These are phyloP conservation scores for Ginglymostoma cirratum DNA, from an alignment of 2,113 vertebrate genomes.

Conservation along the genomic window DNA sequence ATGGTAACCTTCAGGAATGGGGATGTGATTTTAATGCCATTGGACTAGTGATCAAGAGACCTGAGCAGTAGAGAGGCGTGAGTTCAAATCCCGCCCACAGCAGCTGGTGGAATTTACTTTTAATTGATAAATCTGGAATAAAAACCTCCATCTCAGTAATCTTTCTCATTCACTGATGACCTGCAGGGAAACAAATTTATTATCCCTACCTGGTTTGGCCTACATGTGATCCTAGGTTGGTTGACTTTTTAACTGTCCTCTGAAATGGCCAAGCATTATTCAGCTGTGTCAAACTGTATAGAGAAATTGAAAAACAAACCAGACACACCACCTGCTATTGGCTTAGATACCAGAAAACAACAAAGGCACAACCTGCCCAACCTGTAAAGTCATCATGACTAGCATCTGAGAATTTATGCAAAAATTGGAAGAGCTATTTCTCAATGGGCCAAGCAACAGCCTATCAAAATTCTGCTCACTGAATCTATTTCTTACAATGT, in stretches of 20 bases:
- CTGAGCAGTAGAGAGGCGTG: not conserved
- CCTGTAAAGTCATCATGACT: not conserved
- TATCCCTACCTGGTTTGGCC: not conserved
- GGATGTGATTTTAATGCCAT: not conserved
- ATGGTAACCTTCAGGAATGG: too few relatives aligned
- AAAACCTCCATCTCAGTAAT: not conserved
- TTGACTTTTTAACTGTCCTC: not conserved
- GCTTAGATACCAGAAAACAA: not conserved
- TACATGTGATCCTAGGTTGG: not conserved
- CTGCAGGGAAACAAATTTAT: not conserved
- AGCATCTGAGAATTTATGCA: not conserved
- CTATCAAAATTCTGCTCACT: too few relatives aligned
- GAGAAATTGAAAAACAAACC: not conserved
- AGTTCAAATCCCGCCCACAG: not conserved
- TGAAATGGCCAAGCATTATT: not conserved
- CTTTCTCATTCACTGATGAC: not conserved
- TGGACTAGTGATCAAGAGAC: not conserved
- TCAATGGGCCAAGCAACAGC: too few relatives aligned
- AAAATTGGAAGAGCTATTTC: not conserved
- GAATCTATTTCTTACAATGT: too few relatives aligned
- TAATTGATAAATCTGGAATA: not conserved
- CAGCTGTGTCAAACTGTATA: not conserved
- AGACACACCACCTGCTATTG: not conserved
- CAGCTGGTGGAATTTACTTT: not conserved
- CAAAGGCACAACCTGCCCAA: too few relatives aligned